A percentile compares a stretch with the other conserved stretches of the same genome.
phyloP scores from a whole-genome alignment of 2,113 vertebrate genomes.

The Jacana jacana region DNA sequence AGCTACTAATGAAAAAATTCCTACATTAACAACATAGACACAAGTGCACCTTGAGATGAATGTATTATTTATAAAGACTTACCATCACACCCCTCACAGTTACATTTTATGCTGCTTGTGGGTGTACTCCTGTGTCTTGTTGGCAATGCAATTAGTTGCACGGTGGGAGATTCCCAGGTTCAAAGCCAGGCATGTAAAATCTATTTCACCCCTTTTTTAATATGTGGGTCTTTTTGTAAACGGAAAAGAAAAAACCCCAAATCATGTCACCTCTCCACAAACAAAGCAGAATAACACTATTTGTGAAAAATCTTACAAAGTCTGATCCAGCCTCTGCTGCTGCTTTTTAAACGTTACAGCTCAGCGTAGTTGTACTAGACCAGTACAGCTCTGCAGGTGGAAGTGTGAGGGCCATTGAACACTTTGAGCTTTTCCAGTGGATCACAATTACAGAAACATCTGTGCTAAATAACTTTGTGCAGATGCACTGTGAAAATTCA shows the following conservation, averaged over 20 bases:
- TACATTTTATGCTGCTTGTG: constrained; percentile 65
- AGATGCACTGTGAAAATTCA: constrained; percentile 35
- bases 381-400: background rate
- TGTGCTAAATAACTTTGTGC: constrained; percentile 49
- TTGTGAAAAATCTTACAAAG: background rate
- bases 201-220: constrained; percentile 66
- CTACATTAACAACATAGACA: constrained; percentile 32
- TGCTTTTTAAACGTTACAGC: background rate
- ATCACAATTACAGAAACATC: constrained; percentile 51
- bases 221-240: constrained; percentile 59
- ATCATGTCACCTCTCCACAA: background rate
- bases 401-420: constrained; percentile 59
- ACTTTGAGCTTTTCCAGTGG: constrained; percentile 39
- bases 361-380: background rate
- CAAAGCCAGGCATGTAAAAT: constrained; percentile 73
- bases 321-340: background rate
- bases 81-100: constrained; percentile 66
- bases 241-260: constrained; percentile 12
- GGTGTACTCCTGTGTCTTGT: constrained; percentile 67
- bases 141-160: constrained; percentile 77
- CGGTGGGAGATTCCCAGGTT: constrained; percentile 73
- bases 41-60: constrained; percentile 46
- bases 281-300: constrained; percentile 44
- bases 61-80: constrained; percentile 65
- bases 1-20: constrained; percentile 43